These are phyloP conservation scores for Diachasmimorpha longicaudata DNA, from an alignment of 1,140 invertebrate species.

Conservation along the genomic window DNA sequence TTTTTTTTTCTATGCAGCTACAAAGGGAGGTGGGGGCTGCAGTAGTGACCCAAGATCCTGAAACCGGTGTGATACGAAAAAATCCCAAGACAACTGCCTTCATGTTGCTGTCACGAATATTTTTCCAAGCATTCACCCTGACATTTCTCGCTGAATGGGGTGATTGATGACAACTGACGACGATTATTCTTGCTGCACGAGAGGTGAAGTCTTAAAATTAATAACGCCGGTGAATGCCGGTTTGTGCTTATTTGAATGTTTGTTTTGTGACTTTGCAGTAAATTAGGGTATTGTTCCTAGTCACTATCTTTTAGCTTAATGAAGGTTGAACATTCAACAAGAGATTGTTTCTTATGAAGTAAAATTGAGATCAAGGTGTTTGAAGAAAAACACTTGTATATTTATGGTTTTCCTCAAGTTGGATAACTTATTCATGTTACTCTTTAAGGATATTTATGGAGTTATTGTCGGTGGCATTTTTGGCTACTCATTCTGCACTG, in stretches of 20 bases:
- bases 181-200: conserved; percentile 91
- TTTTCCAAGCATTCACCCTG: conserved; percentile 92
- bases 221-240: background rate
- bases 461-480: conserved; percentile 92
- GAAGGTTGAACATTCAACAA: too few species aligned
- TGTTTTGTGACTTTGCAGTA: background rate
- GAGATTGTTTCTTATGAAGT: too few species aligned
- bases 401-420: too few species aligned
- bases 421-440: background rate
- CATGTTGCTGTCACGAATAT: conserved; percentile 77
- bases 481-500: conserved; percentile 95
- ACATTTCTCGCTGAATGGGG: conserved; percentile 99
- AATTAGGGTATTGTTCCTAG: background rate
- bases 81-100: conserved; percentile 62
- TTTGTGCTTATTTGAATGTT: too few species aligned
- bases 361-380: too few species aligned
- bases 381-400: too few species aligned
- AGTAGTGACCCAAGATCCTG: conserved; percentile 62
- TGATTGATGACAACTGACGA: conserved; percentile 95
- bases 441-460: conserved; percentile 82
- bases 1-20: conserved; percentile 49
- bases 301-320: too few species aligned
- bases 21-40: conserved; percentile 59
- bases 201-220: conserved; percentile 65
- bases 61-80: conserved; percentile 65